Evolutionary conservation across 2,113 vertebrate genomes (phyloP), one percentile per base, ranked within the genome.

Genomic region (Echinops telfairi): DNA sequence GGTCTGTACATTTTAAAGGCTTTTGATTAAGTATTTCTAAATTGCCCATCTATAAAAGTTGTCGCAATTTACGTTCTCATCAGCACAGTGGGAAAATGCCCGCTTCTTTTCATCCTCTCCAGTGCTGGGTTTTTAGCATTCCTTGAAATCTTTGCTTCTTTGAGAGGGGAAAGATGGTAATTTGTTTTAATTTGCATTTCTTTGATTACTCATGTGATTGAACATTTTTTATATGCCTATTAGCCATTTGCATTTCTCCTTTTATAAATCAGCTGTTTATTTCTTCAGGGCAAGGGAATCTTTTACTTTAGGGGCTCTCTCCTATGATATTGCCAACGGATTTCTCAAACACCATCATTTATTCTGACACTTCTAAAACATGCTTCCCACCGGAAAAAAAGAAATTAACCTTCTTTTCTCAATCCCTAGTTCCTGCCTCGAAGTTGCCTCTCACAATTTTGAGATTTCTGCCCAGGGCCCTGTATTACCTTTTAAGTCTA

Each of bases 161-260:
- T 68, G 89, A 92, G 83, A 83, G 20, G n/a, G 62, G 25, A 86
- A 81, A 77, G 89, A 93, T 80, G 66, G 73, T 90, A 86, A 95
- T 95, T 95, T 64, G 36, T 92, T 93, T 92, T 78, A 80, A 93
- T 95, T 96, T 96, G 83, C 91, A 93, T 93, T 94, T 88, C 76
- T 95, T 91, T 96, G 95, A 96, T 95, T 96, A 78, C 89, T 93
- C 96, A 95, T 86, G 90, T 91, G 92, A 95, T 86, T 60, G 92
- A 93, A 80, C 40, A 70, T 87, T 95, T 68, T 85, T 89, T 53
- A 91, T 93, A 93, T 93, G 88, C 79, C 86, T 71, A 57, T 88
- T 93, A 96, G 8, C 64, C 76, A 83, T 93, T 92, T 83, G 86
- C 33, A 88, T 94, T 94, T 94, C 92, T 86, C 83, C 68, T 81